Percentiles rank a stretch among this genome's conserved stretches.
Evolutionary conservation across 2,797 vertebrate genomes (phyloP).

Genomic region (Euthynnus affinis): DNA sequence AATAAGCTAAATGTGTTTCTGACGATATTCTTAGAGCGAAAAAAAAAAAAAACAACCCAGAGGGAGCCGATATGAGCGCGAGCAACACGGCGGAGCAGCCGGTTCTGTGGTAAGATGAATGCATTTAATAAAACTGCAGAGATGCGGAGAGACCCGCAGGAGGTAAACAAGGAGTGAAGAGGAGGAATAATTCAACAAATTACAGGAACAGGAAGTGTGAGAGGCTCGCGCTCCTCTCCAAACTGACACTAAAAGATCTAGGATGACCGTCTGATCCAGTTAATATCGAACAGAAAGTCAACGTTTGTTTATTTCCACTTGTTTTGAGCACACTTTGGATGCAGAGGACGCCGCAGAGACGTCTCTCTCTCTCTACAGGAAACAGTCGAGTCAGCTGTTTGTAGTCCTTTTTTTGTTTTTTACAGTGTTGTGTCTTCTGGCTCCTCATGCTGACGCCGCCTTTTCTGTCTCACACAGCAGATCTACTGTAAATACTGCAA

Average conservation of each 20-base stretch:
- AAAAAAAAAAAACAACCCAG: too few species aligned
- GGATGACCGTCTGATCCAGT: neutral
- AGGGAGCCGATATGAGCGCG: neutral
- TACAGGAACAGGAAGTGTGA: neutral
- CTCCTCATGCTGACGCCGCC: too few species aligned
- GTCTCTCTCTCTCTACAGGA: neutral
- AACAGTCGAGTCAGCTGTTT: neutral
- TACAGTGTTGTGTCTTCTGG: too few species aligned
- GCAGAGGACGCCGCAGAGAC: neutral
- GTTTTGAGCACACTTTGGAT: neutral
- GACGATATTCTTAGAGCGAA: neutral
- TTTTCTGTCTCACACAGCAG: too few species aligned
- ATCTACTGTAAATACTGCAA: too few species aligned
- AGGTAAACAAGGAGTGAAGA: neutral
- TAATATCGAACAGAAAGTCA: too few species aligned
- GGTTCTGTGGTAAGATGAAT: neutral
- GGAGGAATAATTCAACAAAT: neutral
- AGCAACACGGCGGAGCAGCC: neutral
- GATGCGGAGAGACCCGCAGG: neutral
- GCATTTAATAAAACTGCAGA: constrained; percentile 21
- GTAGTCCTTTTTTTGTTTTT: too few species aligned
- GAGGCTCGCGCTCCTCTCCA: neutral
- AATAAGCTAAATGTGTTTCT: neutral
- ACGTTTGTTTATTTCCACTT: neutral
- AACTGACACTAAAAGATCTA: neutral